Evolutionary conservation across 2,888 invertebrate species (phyloP).

Genomic region (Agrotis ipsilon): DNA sequence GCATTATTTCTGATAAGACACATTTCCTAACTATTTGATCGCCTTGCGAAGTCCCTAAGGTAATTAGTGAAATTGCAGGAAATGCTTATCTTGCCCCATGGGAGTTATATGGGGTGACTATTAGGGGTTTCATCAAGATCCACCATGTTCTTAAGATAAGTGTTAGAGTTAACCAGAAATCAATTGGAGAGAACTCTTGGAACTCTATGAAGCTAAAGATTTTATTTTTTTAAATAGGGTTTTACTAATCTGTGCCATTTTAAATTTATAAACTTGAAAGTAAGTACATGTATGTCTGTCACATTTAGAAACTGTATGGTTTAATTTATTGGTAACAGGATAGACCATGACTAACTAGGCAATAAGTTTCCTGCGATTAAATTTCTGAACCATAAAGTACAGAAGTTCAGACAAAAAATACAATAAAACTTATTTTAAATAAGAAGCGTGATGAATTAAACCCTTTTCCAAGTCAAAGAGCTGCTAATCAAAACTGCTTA

Average conservation of each 20-base stretch:
- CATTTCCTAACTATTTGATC: background rate
- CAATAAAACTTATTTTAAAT: background rate
- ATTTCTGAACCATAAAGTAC: background rate
- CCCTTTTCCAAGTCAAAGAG: background rate
- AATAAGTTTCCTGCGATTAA: background rate
- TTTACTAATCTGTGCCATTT: background rate
- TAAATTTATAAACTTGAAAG: background rate
- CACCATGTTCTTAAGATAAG: background rate
- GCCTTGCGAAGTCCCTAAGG: background rate
- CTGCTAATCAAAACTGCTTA: constrained; percentile 8
- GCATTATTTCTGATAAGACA: background rate
- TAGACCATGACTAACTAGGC: background rate
- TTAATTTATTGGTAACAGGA: too few relatives aligned
- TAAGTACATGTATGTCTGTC: background rate
- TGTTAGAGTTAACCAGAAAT: background rate
- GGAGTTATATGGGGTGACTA: background rate
- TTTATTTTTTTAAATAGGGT: too few relatives aligned
- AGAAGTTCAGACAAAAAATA: background rate
- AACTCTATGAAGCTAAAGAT: too few relatives aligned
- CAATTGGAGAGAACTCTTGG: too few relatives aligned
- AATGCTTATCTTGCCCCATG: background rate
- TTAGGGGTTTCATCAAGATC: background rate
- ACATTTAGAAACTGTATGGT: too few relatives aligned
- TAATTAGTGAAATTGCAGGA: background rate
- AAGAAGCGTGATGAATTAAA: background rate